Evolutionary conservation across 2,113 vertebrate species (phyloP).

Genomic region (Archocentrus centrarchus): DNA sequence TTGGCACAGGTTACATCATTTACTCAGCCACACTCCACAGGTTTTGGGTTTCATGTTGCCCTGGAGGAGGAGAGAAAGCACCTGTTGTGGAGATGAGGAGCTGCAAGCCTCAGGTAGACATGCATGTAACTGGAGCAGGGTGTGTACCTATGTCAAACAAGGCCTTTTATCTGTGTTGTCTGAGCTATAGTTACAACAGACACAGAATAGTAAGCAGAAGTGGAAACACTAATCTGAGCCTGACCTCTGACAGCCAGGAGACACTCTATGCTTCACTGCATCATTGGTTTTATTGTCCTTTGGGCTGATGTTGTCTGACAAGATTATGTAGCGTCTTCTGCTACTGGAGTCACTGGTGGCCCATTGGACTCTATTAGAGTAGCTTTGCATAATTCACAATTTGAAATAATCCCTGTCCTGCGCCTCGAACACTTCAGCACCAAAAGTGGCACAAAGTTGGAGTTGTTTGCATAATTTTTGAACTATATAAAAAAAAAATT

Average conservation of each 20-base stretch:
- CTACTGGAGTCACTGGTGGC: background rate
- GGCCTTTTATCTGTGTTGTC: constrained; percentile 61
- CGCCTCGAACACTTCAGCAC: too few species aligned
- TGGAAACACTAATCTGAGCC: constrained; percentile 64
- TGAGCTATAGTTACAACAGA: constrained; percentile 54
- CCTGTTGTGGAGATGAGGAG: constrained; percentile 55
- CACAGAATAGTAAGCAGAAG: constrained; percentile 57
- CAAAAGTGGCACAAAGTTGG: background rate
- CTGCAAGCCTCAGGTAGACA: constrained; percentile 46
- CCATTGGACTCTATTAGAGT: background rate
- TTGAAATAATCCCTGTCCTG: background rate
- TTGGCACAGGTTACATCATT: constrained; percentile 31
- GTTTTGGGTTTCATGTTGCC: constrained; percentile 68
- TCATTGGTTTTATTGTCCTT: constrained; percentile 44
- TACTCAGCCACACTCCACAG: constrained; percentile 65
- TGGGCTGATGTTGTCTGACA: constrained; percentile 56
- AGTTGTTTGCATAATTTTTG: background rate
- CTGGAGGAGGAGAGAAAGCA: constrained; percentile 63
- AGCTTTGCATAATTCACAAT: background rate
- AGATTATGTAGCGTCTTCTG: constrained; percentile 8
- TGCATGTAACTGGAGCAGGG: constrained; percentile 64
- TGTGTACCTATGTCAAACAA: constrained; percentile 54
- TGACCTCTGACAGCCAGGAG: constrained; percentile 60
- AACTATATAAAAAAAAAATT: background rate
- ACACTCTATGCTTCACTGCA: constrained; percentile 28